These are phyloP conservation scores for Steinernema hermaphroditum DNA, from an alignment of 2,888 invertebrate genomes.

Conservation along the genomic window DNA sequence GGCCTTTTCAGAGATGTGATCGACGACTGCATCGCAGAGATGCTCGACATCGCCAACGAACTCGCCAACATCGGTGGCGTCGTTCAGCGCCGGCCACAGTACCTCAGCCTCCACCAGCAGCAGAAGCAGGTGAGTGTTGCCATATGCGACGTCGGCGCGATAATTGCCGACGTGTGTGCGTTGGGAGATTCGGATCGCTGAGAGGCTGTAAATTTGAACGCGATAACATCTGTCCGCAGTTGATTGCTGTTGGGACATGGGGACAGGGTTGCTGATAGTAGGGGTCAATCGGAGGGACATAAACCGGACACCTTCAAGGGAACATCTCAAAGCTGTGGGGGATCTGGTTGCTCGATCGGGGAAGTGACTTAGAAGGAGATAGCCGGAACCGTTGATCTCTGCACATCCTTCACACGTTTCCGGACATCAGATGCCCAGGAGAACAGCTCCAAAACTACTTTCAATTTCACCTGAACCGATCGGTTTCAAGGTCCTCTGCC, in stretches of 20 bases:
- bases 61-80: constrained; percentile 13
- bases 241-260: background rate
- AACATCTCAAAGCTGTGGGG: too few relatives aligned
- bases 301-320: too few relatives aligned
- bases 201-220: background rate
- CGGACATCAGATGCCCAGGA: too few relatives aligned
- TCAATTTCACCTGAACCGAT: too few relatives aligned
- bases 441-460: too few relatives aligned
- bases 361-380: too few relatives aligned
- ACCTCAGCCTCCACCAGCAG: background rate
- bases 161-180: background rate
- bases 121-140: background rate
- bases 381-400: too few relatives aligned
- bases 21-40: constrained; percentile 17
- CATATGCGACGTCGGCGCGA: constrained; percentile 4
- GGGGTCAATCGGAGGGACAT: too few relatives aligned
- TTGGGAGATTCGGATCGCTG: background rate
- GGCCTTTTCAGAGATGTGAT: constrained; percentile 3
- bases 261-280: background rate
- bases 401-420: too few relatives aligned
- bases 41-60: constrained; percentile 12
- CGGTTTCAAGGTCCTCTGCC: too few relatives aligned
- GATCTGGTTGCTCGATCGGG: too few relatives aligned
- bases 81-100: background rate
- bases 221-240: constrained; percentile 24